These are phyloP conservation scores for Montipora cactus DNA, from an alignment of 64 coral and sea anemone species.

Conservation along the genomic window DNA sequence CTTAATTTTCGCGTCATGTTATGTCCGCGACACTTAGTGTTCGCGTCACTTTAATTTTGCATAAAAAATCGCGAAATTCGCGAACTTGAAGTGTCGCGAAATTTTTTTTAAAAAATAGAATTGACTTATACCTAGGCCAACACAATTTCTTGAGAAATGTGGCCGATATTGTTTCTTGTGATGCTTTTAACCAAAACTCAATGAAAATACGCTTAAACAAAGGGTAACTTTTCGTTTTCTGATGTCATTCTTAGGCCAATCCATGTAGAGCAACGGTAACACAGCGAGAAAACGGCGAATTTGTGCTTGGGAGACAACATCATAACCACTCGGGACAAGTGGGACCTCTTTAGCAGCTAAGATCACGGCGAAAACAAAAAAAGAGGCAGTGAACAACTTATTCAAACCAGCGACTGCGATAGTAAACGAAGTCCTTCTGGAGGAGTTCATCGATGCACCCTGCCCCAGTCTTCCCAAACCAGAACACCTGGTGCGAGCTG, in stretches of 20 bases:
- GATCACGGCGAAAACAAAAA: slow-evolving; percentile 39
- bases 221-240: not conserved
- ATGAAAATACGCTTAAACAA: not conserved
- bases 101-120: no score
- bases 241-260: not conserved
- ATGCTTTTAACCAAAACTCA: not conserved
- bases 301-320: not conserved
- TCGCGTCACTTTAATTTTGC: no score
- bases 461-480: slow-evolving; percentile 5
- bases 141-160: no score
- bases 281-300: not conserved
- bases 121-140: no score
- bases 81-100: no score
- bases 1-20: no score
- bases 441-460: slow-evolving; percentile 8
- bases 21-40: no score
- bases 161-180: not conserved
- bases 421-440: slow-evolving; percentile 12
- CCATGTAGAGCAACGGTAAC: not conserved
- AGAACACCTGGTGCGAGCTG: slow-evolving; percentile 4
- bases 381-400: slow-evolving; percentile 19
- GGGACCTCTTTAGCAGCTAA: slow-evolving; percentile 11
- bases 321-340: slow-evolving; percentile 40
- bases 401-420: slow-evolving; percentile 30
- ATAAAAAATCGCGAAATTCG: no score